Evolutionary conservation across 2,888 invertebrate genomes (phyloP).

Genomic region (Phortica okadai): DNA sequence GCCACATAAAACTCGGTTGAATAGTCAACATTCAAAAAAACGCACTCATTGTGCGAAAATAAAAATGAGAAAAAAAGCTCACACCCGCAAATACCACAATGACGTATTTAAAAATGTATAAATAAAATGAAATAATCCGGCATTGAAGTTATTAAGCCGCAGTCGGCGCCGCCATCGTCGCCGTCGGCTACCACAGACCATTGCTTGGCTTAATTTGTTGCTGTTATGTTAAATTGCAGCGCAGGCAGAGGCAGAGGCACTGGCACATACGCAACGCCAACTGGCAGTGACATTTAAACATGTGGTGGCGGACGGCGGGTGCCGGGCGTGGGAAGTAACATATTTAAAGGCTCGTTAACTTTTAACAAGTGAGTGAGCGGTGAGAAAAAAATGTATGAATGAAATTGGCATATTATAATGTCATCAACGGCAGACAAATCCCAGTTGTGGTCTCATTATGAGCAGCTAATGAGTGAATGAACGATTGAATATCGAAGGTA

Average conservation of each 20-base stretch:
- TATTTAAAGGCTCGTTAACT: constrained; percentile 24
- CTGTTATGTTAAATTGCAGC: background rate
- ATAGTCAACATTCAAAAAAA: too few species aligned
- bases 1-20: too few species aligned
- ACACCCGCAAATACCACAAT: background rate
- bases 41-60: background rate
- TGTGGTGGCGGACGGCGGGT: background rate
- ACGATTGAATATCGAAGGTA: too few species aligned
- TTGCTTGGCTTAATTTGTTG: constrained; percentile 19
- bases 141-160: constrained; percentile 25
- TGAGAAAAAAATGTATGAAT: background rate
- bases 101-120: constrained; percentile 23
- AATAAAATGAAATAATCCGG: constrained; percentile 23
- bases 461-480: background rate
- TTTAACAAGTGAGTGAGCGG: constrained; percentile 10
- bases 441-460: background rate
- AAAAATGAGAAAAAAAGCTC: background rate
- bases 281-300: background rate
- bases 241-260: background rate
- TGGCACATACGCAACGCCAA: background rate
- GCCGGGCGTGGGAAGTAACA: background rate
- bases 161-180: background rate
- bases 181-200: background rate
- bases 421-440: constrained; percentile 8
- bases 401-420: background rate